These are phyloP conservation scores for Pangasius sanitwongsei DNA, from an alignment of 2,797 vertebrate species.

Conservation along the genomic window DNA sequence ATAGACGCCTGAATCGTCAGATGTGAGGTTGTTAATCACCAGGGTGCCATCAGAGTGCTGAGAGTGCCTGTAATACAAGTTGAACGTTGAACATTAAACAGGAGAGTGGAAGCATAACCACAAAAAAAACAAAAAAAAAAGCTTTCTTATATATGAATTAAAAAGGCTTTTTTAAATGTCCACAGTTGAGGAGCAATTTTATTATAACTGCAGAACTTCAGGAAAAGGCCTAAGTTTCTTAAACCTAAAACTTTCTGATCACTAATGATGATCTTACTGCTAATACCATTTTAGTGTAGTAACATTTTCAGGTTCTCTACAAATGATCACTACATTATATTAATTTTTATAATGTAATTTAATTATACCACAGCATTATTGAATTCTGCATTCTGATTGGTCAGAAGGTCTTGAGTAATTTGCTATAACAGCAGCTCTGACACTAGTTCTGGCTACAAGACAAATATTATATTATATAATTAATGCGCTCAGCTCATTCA, in stretches of 20 bases:
- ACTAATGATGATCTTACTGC: neutral
- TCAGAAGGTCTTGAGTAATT: neutral
- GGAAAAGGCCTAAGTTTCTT: neutral
- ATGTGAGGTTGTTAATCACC: constrained; percentile 73
- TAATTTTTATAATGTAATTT: too few species aligned
- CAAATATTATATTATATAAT: neutral
- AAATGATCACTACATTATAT: neutral
- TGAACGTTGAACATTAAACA: neutral
- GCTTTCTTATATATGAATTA: neutral
- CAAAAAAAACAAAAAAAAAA: neutral
- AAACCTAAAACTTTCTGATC: neutral
- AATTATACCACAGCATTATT: neutral
- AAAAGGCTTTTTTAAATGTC: neutral
- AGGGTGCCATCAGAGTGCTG: constrained; percentile 83
- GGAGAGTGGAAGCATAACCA: neutral
- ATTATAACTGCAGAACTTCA: neutral
- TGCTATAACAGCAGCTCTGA: neutral
- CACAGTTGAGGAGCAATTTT: neutral
- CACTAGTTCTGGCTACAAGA: neutral
- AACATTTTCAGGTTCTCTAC: neutral
- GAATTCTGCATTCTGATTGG: neutral
- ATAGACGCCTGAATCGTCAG: constrained; percentile 82
- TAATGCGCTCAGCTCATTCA: neutral
- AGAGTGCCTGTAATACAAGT: constrained; percentile 71
- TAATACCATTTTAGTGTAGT: neutral